phyloP scores from a whole-genome alignment of 2,888 invertebrate species.

The Aromia moschata region DNA sequence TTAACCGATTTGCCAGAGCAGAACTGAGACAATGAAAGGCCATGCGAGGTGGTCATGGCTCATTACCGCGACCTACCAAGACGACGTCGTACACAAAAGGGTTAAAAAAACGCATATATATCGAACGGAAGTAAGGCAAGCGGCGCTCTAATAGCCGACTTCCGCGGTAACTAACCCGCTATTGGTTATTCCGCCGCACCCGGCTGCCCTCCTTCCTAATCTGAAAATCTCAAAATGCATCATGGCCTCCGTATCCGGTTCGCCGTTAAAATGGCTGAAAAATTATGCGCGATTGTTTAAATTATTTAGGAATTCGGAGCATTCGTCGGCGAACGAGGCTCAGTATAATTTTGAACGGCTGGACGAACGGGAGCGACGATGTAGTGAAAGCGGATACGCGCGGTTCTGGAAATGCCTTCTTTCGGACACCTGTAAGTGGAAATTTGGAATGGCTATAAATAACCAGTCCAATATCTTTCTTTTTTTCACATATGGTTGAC shows the following conservation, averaged over 20 bases:
- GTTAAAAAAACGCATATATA: conserved; percentile 41
- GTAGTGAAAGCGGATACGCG: too few relatives aligned
- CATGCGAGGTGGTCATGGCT: conserved; percentile 23
- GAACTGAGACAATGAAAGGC: conserved; percentile 20
- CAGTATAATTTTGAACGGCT: not conserved
- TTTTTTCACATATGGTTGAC: too few relatives aligned
- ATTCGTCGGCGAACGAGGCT: not conserved
- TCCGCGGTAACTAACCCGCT: conserved; percentile 43
- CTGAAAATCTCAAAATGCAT: conserved; percentile 50
- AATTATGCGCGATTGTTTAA: conserved; percentile 29
- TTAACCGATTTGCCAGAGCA: conserved; percentile 24
- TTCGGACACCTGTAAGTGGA: too few relatives aligned
- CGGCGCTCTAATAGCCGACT: conserved; percentile 46
- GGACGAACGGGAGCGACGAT: too few relatives aligned
- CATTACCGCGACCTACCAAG: conserved; percentile 41
- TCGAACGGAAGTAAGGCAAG: conserved; percentile 45
- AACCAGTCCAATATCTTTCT: too few relatives aligned
- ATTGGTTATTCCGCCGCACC: conserved; percentile 48
- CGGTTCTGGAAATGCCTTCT: too few relatives aligned
- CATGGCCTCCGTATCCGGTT: conserved; percentile 52
- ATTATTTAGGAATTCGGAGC: conserved; percentile 28
- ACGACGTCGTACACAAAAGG: conserved; percentile 37
- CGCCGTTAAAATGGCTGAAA: conserved; percentile 48
- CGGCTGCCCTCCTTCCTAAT: conserved; percentile 43
- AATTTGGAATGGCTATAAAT: too few relatives aligned